phyloP scores from a whole-genome alignment of 2,888 invertebrate species.

The Mactromeris polynyma region DNA sequence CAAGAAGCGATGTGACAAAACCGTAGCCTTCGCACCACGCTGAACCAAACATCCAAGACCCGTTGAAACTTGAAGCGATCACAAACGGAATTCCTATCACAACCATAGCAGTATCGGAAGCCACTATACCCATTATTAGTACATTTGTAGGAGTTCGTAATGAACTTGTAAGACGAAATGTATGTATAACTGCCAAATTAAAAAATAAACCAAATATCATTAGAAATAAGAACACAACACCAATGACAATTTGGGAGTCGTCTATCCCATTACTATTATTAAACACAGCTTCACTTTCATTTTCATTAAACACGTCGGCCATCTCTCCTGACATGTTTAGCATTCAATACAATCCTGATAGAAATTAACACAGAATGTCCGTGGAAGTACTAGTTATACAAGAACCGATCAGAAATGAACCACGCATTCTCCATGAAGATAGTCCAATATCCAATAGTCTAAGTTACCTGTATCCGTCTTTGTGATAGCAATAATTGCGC shows the following conservation, averaged over 20 bases:
- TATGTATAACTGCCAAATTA: conserved; percentile 42
- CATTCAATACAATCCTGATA: not conserved
- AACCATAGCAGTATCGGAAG: conserved; percentile 41
- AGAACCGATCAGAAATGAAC: too few species aligned
- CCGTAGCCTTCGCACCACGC: conserved; percentile 51
- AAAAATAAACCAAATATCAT: conserved; percentile 34
- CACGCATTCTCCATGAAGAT: too few species aligned
- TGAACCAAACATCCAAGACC: conserved; percentile 48
- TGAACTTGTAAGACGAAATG: conserved; percentile 28
- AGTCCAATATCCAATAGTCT: too few species aligned
- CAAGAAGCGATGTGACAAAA: conserved; percentile 41
- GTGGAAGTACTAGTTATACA: too few species aligned
- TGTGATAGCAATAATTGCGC: too few species aligned
- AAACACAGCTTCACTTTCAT: not conserved
- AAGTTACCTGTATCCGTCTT: too few species aligned
- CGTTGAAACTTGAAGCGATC: conserved; percentile 47
- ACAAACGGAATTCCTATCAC: conserved; percentile 47
- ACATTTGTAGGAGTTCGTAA: conserved; percentile 56
- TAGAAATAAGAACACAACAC: conserved; percentile 27
- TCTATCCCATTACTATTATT: not conserved
- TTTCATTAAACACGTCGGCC: not conserved
- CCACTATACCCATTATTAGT: conserved; percentile 43
- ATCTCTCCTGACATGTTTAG: not conserved
- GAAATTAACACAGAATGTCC: not conserved
- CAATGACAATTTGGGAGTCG: not conserved